A percentile compares a stretch with the other conserved stretches of the same genome.
Evolutionary conservation across 2,797 vertebrate species (phyloP).

Genomic region (Trichosurus vulpecula): DNA sequence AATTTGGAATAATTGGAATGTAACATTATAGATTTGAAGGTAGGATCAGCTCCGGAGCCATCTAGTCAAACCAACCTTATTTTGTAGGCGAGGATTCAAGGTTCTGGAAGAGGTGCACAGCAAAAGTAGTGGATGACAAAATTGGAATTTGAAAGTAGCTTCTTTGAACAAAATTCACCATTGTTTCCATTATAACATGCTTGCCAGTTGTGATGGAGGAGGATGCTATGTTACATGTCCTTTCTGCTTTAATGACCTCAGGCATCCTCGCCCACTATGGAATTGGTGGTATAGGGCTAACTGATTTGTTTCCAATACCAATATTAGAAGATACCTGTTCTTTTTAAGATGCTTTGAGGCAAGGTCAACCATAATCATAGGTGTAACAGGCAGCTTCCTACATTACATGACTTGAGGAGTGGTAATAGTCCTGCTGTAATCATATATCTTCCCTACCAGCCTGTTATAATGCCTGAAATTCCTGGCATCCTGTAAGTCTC

Average conservation of each 20-base stretch:
- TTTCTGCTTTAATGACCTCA: not conserved
- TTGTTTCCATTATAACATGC: not conserved
- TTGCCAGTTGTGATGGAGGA: not conserved
- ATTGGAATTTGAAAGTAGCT: not conserved
- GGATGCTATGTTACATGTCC: not conserved
- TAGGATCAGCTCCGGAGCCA: not conserved
- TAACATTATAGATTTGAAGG: not conserved
- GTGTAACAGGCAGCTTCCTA: constrained; percentile 8
- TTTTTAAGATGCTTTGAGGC: not conserved
- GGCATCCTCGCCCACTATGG: not conserved
- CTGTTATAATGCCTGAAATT: not conserved
- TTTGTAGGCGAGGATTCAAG: not conserved
- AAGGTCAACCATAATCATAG: constrained; percentile 20
- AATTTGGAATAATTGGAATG: not conserved
- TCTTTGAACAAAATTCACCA: not conserved
- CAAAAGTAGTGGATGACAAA: not conserved
- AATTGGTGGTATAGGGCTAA: not conserved
- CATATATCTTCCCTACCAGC: rapidly evolving
- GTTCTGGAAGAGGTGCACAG: not conserved
- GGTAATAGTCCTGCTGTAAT: not conserved
- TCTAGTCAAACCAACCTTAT: not conserved
- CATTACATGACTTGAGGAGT: not conserved
- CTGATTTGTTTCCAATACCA: constrained; percentile 9
- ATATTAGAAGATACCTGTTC: not conserved
- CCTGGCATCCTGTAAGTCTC: not conserved